Evolutionary conservation across 2,888 invertebrate species (phyloP).

Genomic region (Drosophila anomalata): DNA sequence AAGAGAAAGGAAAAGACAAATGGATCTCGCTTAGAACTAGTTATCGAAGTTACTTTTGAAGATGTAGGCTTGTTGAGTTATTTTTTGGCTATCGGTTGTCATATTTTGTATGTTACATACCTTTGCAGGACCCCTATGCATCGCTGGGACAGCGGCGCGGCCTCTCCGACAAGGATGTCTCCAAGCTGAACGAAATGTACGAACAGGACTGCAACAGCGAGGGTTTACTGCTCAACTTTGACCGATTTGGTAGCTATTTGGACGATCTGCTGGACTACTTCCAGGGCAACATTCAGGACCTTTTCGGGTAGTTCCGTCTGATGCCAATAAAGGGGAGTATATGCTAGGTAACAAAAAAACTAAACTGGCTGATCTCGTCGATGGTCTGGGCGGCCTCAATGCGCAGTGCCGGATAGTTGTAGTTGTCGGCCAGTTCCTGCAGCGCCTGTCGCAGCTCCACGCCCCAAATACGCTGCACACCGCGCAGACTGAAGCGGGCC

Average conservation of each 20-base stretch:
- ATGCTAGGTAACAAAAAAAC: conserved; percentile 70
- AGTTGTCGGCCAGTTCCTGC: conserved; percentile 77
- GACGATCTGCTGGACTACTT: conserved; percentile 75
- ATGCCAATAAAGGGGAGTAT: conserved; percentile 28
- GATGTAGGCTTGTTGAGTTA: neutral
- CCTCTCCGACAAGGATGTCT: conserved; percentile 85
- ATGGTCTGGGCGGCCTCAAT: conserved; percentile 81
- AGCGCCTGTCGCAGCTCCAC: conserved; percentile 74
- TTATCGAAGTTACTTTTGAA: neutral
- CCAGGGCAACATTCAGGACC: conserved; percentile 59
- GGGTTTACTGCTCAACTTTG: conserved; percentile 63
- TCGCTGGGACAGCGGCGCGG: conserved; percentile 85
- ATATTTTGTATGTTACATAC: neutral
- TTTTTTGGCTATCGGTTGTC: neutral
- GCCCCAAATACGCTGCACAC: conserved; percentile 84
- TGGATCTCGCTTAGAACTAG: neutral
- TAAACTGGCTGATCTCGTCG: conserved; percentile 82
- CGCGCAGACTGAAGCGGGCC: conserved; percentile 88
- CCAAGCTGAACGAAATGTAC: conserved; percentile 86
- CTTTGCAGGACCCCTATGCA: conserved; percentile 83
- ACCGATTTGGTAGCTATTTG: conserved; percentile 68
- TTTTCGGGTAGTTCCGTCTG: conserved; percentile 56
- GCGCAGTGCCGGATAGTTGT: conserved; percentile 70
- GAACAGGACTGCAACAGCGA: conserved; percentile 80
- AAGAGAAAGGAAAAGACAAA: neutral